A percentile compares a stretch with the other conserved stretches of the same genome.
These are phyloP conservation scores for Mythimna lalbum DNA, from an alignment of 2,888 invertebrate species.

Conservation along the genomic window DNA sequence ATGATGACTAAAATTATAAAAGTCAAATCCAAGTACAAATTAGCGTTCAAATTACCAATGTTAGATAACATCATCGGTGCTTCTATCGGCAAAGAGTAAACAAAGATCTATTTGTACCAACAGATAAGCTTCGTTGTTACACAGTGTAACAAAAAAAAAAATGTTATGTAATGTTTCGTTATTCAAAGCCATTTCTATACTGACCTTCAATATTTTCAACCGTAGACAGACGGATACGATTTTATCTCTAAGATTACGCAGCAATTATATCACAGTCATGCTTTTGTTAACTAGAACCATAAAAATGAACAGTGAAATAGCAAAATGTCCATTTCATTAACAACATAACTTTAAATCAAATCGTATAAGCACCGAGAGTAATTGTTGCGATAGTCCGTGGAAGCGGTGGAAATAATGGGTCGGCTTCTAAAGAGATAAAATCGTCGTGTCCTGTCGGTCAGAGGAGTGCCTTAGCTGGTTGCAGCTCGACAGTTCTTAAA, in stretches of 20 bases:
- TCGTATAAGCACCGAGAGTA: constrained; percentile 62
- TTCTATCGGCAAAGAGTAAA: constrained; percentile 38
- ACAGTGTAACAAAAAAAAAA: constrained; percentile 30
- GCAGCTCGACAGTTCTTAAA: constrained; percentile 26
- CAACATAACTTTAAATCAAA: constrained; percentile 61
- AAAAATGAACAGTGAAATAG: constrained; percentile 31
- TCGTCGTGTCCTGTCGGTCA: constrained; percentile 70
- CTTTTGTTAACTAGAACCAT: constrained; percentile 41
- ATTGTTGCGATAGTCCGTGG: constrained; percentile 64
- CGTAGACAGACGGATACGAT: constrained; percentile 46
- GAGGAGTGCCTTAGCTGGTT: constrained; percentile 60
- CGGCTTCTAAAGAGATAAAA: constrained; percentile 77
- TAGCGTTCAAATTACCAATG: constrained; percentile 24
- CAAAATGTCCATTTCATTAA: constrained; percentile 49
- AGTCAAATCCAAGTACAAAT: neutral
- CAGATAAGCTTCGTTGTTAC: constrained; percentile 45
- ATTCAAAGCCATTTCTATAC: constrained; percentile 27
- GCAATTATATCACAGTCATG: constrained; percentile 49
- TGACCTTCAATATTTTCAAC: constrained; percentile 56
- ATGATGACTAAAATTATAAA: neutral
- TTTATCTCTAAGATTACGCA: constrained; percentile 51
- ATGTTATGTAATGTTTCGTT: constrained; percentile 49
- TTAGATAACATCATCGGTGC: constrained; percentile 33
- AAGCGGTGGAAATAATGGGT: constrained; percentile 77
- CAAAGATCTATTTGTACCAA: constrained; percentile 53